A percentile compares a stretch with the other conserved stretches of the same genome.
Conservation (phyloP, 2,888 invertebrate genomes). For the Kryphioiulus occultus region DNA sequence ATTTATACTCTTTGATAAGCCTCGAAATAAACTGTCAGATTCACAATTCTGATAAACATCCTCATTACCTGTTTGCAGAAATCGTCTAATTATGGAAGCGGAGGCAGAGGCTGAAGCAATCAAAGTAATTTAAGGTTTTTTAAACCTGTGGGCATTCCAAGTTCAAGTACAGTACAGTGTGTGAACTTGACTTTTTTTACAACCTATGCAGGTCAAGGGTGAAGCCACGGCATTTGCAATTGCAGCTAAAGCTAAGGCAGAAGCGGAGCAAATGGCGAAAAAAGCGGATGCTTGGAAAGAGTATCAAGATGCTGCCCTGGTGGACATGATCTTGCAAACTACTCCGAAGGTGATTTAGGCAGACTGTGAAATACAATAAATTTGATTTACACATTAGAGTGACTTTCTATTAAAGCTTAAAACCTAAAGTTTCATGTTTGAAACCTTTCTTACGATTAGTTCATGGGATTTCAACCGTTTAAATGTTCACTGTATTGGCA, state of each 20-base stretch:
- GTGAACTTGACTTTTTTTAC: background rate
- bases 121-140: slow-evolving; percentile 65
- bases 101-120: slow-evolving; percentile 94
- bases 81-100: slow-evolving; percentile 87
- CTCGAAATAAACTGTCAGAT: background rate
- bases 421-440: too few species aligned
- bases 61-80: slow-evolving; percentile 56
- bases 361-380: background rate
- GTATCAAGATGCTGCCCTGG: slow-evolving; percentile 93
- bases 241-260: slow-evolving; percentile 92
- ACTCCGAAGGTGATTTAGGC: slow-evolving; percentile 83
- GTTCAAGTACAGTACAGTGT: background rate
- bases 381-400: too few species aligned
- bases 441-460: too few species aligned
- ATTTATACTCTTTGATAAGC: background rate
- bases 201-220: slow-evolving; percentile 72
- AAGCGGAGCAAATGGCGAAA: slow-evolving; percentile 96
- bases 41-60: background rate
- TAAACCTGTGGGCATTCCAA: background rate
- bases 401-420: too few species aligned
- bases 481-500: background rate
- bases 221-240: slow-evolving; percentile 83
- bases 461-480: too few species aligned
- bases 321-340: slow-evolving; percentile 95
- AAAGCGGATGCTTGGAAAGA: slow-evolving; percentile 98